A percentile compares a stretch with the other conserved stretches of the same genome.
Conservation (phyloP, 2,888 invertebrate species). For the Melanophora roralis region DNA sequence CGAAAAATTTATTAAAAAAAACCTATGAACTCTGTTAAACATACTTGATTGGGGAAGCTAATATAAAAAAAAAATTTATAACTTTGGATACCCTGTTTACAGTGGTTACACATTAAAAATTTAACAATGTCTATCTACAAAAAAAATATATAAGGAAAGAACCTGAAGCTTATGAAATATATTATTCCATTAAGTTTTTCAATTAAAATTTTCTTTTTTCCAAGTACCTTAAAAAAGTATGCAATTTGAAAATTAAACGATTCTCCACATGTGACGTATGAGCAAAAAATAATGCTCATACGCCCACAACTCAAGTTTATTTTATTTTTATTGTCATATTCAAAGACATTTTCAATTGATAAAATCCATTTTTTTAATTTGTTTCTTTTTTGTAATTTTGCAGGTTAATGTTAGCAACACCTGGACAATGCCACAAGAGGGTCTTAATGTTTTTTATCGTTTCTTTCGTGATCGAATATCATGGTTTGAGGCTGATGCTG, state of each 20-base stretch:
- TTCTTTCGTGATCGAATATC: conserved; percentile 90
- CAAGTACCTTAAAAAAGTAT: no score
- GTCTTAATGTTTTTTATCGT: conserved; percentile 88
- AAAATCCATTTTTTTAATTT: background rate
- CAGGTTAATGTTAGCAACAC: conserved; percentile 90
- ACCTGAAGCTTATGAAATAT: no score
- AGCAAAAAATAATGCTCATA: conserved; percentile 26
- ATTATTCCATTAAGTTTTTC: no score
- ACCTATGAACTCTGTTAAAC: no score
- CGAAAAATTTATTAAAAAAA: no score
- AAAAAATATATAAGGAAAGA: background rate
- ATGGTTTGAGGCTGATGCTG: conserved; percentile 90
- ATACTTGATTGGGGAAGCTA: no score
- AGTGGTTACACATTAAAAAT: no score
- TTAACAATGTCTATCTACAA: no score
- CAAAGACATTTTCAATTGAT: background rate
- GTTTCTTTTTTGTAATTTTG: conserved; percentile 61
- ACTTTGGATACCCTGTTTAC: no score
- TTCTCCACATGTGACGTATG: background rate
- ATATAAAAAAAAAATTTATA: no score
- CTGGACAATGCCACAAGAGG: conserved; percentile 89
- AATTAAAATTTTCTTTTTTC: no score
- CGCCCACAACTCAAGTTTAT: background rate
- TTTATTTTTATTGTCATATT: background rate
- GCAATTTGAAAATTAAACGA: background rate